Evolutionary conservation across 1,140 invertebrate genomes (phyloP).

Genomic region (Stenopsyche tienmushanensis): DNA sequence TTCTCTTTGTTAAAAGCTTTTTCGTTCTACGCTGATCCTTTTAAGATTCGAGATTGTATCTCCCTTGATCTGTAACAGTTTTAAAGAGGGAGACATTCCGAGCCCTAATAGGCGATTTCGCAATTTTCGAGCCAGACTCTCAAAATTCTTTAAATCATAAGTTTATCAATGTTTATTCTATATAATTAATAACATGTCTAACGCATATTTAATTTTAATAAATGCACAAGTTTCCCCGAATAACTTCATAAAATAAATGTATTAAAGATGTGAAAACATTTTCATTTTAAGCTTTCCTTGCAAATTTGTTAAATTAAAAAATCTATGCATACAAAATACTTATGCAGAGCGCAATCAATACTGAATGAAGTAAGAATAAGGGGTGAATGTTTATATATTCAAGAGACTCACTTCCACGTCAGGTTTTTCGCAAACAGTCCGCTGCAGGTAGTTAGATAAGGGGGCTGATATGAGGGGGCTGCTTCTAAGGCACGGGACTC

Average conservation of each 20-base stretch:
- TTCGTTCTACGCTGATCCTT: slow-evolving; percentile 36
- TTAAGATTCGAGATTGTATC: slow-evolving; percentile 38
- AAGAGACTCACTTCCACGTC: slow-evolving; percentile 16
- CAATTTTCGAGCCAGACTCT: slow-evolving; percentile 14
- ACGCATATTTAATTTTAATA: too few species aligned
- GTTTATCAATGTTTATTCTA: too few species aligned
- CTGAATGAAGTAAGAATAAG: slow-evolving; percentile 12
- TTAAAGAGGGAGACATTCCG: slow-evolving; percentile 28
- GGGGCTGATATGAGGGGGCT: neutral
- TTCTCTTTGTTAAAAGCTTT: slow-evolving; percentile 40
- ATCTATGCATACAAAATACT: neutral
- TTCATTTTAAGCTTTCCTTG: neutral
- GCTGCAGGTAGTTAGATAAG: slow-evolving; percentile 3
- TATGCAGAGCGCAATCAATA: slow-evolving; percentile 11
- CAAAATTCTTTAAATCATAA: too few species aligned
- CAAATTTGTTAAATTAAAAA: too few species aligned
- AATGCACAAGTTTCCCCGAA: too few species aligned
- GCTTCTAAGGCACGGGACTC: neutral
- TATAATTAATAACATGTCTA: too few species aligned
- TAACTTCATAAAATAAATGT: too few species aligned
- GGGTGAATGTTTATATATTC: slow-evolving; percentile 27
- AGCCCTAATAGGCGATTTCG: neutral
- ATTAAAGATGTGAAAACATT: neutral
- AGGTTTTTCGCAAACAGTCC: slow-evolving; percentile 17
- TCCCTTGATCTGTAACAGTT: slow-evolving; percentile 34